Percentiles rank a stretch among this genome's conserved stretches.
Conservation (phyloP, 1,140 invertebrate genomes). For the Drosophila parabipectinata region DNA sequence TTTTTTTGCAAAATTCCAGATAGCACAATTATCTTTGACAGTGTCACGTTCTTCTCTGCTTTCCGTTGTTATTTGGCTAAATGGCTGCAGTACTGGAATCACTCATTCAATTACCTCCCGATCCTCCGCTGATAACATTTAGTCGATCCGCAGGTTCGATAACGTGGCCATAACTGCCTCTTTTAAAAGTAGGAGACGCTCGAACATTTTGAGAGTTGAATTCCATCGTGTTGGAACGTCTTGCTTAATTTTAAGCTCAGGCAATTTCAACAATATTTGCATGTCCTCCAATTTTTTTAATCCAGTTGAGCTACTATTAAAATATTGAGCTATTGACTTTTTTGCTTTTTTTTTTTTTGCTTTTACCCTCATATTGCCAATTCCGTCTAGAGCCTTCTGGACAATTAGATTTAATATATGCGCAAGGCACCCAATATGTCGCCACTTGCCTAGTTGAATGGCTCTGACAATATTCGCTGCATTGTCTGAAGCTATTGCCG, state of each 20-base stretch:
- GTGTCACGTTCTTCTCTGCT: slow-evolving; percentile 2
- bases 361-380: slow-evolving; percentile 4
- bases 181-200: slow-evolving; percentile 9
- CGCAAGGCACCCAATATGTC: neutral
- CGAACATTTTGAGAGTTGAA: slow-evolving; percentile 15
- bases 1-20: slow-evolving; percentile 7
- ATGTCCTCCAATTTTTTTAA: neutral
- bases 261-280: slow-evolving; percentile 8
- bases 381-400: slow-evolving; percentile 5
- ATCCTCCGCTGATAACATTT: slow-evolving; percentile 1
- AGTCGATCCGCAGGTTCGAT: neutral
- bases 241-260: slow-evolving; percentile 2
- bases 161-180: slow-evolving; percentile 3
- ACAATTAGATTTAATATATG: slow-evolving; percentile 15
- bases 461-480: too few relatives aligned
- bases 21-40: slow-evolving; percentile 7
- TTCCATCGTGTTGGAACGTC: slow-evolving; percentile 16
- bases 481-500: too few relatives aligned
- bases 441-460: too few relatives aligned
- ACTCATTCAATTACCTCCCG: slow-evolving; percentile 2
- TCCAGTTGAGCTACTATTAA: neutral
- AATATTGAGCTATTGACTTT: too few relatives aligned
- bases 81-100: slow-evolving; percentile 1
- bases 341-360: too few relatives aligned
- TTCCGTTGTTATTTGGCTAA: neutral